Base-by-base conservation (phyloP, 2,797 vertebrate genomes). In the Avahi laniger region DNA sequence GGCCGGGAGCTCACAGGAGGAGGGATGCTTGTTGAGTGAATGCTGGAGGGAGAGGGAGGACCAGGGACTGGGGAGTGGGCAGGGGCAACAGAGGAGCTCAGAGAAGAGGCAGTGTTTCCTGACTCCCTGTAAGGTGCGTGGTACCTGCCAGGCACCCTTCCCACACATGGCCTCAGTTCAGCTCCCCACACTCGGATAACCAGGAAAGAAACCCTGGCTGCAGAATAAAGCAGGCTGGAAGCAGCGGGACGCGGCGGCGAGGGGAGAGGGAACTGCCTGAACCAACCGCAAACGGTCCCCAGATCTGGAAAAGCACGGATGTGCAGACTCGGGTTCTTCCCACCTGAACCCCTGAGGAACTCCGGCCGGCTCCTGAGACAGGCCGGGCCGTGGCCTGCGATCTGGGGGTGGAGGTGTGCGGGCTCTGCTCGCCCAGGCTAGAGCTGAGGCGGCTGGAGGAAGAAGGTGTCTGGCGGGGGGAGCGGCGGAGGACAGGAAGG, bases 401-500 rank as follows among this genome's bases (percentile, higher is more conserved):
- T 76, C 76, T 10, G 48, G 41, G 43, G 38, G 41, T 3, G 28
- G 1, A 0, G 11, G 41, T 46, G 24, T 54, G 54, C 4, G 2
- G 38, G 14, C 35, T n/a, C 86, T 54, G 28, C 72, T 89, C 89
- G 48, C 35, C 50, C 9, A n/a, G 87, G 52, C 35, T 33, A 26
- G 46, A n/a, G 24, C 13, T 38, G 22, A 91, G 70, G 43, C 28
- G 48, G 61, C 48, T 65, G 38, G 69, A 85, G 67, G 73, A 96
- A 96, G 85, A 85, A 90, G 70, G 88, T 43, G 28, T 43, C 65
- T 20, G 30, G 41, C 72, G 9, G 85, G 84, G 52, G 7, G 18
- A 7, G 7, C 8, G 2, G 0, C 24, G 6, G 79, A 84, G 7
- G 80, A 94, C 59, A 94, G 91, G 83, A 88, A 95, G 96, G 92